A percentile compares a stretch with the other conserved stretches of the same genome.
These are phyloP conservation scores for Caenorhabditis zanzibari DNA, from an alignment of 2,888 invertebrate genomes.

Conservation along the genomic window DNA sequence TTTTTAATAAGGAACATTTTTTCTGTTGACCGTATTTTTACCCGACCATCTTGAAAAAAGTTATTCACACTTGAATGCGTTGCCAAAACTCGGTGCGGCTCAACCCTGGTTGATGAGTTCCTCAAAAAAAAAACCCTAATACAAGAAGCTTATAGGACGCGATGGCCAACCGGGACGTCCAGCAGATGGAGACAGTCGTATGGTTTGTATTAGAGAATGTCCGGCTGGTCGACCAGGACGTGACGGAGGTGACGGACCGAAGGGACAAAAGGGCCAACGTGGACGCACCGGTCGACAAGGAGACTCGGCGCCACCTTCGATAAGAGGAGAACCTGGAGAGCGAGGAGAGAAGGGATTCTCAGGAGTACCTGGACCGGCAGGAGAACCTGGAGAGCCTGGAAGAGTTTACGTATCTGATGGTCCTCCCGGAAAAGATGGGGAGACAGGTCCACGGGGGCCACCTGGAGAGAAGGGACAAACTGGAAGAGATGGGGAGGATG, in stretches of 20 bases:
- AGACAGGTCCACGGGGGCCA: conserved; percentile 67
- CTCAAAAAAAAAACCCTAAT: too few relatives aligned
- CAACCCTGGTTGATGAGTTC: too few relatives aligned
- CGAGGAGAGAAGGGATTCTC: conserved; percentile 70
- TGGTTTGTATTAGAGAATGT: conserved; percentile 67
- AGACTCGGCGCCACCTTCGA: conserved; percentile 64
- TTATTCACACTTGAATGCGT: too few relatives aligned
- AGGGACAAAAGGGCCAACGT: conserved; percentile 66
- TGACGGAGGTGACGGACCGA: conserved; percentile 62
- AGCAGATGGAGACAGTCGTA: conserved; percentile 67
- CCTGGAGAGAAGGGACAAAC: conserved; percentile 66
- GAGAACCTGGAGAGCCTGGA: conserved; percentile 71
- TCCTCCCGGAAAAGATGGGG: conserved; percentile 73
- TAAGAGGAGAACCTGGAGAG: conserved; percentile 65
- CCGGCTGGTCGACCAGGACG: conserved; percentile 68
- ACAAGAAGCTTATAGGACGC: conserved; percentile 22
- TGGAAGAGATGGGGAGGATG: conserved; percentile 69
- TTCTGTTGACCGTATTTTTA: too few relatives aligned
- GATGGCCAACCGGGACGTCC: conserved; percentile 69
- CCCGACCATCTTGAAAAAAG: too few relatives aligned
- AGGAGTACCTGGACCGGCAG: conserved; percentile 58
- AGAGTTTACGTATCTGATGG: conserved; percentile 68
- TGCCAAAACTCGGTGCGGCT: too few relatives aligned
- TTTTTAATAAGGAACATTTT: too few relatives aligned
- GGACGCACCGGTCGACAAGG: conserved; percentile 65